These are phyloP conservation scores for Lampris incognitus DNA, from an alignment of 2,113 vertebrate species.

Conservation along the genomic window DNA sequence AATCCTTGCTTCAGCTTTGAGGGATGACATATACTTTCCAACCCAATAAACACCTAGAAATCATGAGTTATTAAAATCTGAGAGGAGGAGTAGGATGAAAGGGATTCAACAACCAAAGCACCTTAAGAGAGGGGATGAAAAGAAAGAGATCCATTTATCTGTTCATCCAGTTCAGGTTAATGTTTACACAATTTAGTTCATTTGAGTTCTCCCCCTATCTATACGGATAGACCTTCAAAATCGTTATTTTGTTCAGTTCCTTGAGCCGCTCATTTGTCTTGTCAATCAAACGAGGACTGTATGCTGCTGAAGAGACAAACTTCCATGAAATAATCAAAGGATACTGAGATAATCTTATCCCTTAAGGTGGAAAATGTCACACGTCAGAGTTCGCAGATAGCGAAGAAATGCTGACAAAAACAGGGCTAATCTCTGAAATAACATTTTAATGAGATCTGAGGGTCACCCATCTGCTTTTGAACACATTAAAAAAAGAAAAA, in stretches of 20 bases:
- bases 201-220: conserved; percentile 1
- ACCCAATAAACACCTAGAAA: conserved; percentile 6
- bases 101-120: conserved; percentile 13
- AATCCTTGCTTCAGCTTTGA: conserved; percentile 7
- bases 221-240: neutral
- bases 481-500: neutral
- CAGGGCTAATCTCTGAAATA: no score
- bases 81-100: conserved; percentile 16
- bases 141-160: neutral
- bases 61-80: neutral
- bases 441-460: no score
- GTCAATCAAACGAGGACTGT: neutral
- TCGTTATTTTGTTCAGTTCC: neutral
- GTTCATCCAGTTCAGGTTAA: no score
- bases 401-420: no score
- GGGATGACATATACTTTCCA: conserved; percentile 14
- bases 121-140: neutral
- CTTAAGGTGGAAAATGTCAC: no score
- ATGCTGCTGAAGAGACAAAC: no score
- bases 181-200: neutral
- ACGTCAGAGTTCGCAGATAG: no score
- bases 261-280: neutral
- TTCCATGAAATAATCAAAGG: no score
- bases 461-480: no score
- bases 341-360: no score